Conservation (phyloP, 2,888 invertebrate genomes). For the Agonum fuliginosum region DNA sequence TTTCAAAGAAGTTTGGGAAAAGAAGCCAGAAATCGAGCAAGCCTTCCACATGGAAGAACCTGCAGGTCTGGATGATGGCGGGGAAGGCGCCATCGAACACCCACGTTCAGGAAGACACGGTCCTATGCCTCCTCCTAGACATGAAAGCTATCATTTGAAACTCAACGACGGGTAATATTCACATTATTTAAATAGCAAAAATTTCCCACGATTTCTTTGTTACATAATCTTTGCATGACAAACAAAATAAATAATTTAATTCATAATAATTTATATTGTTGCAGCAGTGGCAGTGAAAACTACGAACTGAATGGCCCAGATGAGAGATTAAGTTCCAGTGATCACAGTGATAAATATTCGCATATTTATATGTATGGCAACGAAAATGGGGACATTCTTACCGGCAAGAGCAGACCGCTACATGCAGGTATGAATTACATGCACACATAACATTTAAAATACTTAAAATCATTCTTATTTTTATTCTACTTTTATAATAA, state of each 20-base stretch:
- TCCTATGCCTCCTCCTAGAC: constrained; percentile 82
- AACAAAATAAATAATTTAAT: constrained; percentile 22
- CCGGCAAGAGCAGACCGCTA: constrained; percentile 71
- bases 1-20: constrained; percentile 97
- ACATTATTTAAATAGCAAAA: too few species aligned
- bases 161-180: constrained; percentile 74
- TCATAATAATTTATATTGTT: constrained; percentile 7
- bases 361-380: constrained; percentile 80
- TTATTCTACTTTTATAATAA: too few species aligned
- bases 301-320: constrained; percentile 79
- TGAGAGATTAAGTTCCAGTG: constrained; percentile 78
- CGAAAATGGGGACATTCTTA: constrained; percentile 73
- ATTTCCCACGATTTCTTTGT: constrained; percentile 39
- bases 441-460: too few species aligned
- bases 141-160: constrained; percentile 87
- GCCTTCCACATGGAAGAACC: constrained; percentile 91
- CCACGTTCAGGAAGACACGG: constrained; percentile 78
- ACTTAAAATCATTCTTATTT: too few species aligned
- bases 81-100: constrained; percentile 83
- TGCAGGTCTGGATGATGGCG: constrained; percentile 77
- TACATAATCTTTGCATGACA: neutral
- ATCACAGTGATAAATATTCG: constrained; percentile 81
- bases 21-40: constrained; percentile 95
- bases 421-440: constrained; percentile 74
- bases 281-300: constrained; percentile 78